A percentile compares a stretch with the other conserved stretches of the same genome.
Evolutionary conservation across 92 coral and sea anemone genomes (phyloP).

Genomic region (Palythoa grandiflora): DNA sequence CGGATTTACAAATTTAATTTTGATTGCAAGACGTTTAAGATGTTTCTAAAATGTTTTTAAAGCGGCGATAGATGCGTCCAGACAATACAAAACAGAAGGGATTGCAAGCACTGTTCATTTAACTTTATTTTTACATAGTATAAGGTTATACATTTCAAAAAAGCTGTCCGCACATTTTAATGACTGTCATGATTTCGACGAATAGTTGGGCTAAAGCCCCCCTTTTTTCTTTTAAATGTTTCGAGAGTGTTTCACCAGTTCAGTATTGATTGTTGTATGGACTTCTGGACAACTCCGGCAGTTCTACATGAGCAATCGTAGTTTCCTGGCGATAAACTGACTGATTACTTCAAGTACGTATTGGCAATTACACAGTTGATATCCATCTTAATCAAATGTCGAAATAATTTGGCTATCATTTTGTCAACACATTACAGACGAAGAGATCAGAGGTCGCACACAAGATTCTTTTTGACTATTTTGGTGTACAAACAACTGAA

Average conservation of each 20-base stretch:
- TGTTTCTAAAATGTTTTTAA: too few relatives aligned
- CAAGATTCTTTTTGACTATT: background rate
- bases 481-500: background rate
- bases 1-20: background rate
- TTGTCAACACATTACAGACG: conserved; percentile 12
- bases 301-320: background rate
- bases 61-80: background rate
- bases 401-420: background rate
- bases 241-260: background rate
- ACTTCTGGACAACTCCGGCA: background rate
- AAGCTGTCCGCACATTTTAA: background rate
- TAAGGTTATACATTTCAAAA: background rate
- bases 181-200: background rate
- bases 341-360: background rate
- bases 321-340: background rate
- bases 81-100: background rate
- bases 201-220: too few relatives aligned
- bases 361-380: background rate
- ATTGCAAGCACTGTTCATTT: background rate
- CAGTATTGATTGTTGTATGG: background rate
- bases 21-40: background rate
- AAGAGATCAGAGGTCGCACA: background rate
- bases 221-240: too few relatives aligned
- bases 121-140: conserved; percentile 25
- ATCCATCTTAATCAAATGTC: background rate